A percentile compares a stretch with the other conserved stretches of the same genome.
Conservation (phyloP, 2,888 invertebrate species). For the Melieria crassipennis region DNA sequence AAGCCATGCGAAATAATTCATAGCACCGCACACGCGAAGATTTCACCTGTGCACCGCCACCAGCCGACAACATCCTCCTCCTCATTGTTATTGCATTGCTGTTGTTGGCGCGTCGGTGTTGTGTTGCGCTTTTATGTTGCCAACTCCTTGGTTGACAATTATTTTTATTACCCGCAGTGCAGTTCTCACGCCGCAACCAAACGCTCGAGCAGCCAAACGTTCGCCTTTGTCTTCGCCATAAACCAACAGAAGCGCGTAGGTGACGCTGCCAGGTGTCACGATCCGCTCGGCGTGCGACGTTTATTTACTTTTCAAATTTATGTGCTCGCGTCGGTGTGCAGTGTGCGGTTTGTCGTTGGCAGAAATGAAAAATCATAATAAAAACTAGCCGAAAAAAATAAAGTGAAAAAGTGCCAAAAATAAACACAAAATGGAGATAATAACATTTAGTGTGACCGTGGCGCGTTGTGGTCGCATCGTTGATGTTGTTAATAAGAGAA, state of each 20-base stretch:
- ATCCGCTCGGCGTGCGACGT: constrained; percentile 28
- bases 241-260: not conserved
- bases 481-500: too few relatives aligned
- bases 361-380: constrained; percentile 15
- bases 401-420: constrained; percentile 31
- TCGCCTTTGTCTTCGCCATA: too few relatives aligned
- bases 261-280: constrained; percentile 11
- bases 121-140: constrained; percentile 1
- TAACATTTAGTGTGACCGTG: too few relatives aligned
- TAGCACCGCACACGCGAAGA: too few relatives aligned
- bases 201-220: constrained; percentile 3
- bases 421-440: not conserved
- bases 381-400: not conserved
- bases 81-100: not conserved
- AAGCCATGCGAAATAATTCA: too few relatives aligned
- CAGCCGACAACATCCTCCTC: not conserved
- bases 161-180: constrained; percentile 46
- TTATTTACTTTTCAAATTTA: constrained; percentile 46
- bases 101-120: not conserved
- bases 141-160: constrained; percentile 50
- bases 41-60: too few relatives aligned
- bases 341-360: too few relatives aligned
- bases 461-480: too few relatives aligned
- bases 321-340: constrained; percentile 34
- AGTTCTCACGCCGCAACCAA: too few relatives aligned